A percentile compares a stretch with the other conserved stretches of the same genome.
Evolutionary conservation across 2,113 vertebrate species (phyloP).

Genomic region (Neolamprologus modestus): DNA sequence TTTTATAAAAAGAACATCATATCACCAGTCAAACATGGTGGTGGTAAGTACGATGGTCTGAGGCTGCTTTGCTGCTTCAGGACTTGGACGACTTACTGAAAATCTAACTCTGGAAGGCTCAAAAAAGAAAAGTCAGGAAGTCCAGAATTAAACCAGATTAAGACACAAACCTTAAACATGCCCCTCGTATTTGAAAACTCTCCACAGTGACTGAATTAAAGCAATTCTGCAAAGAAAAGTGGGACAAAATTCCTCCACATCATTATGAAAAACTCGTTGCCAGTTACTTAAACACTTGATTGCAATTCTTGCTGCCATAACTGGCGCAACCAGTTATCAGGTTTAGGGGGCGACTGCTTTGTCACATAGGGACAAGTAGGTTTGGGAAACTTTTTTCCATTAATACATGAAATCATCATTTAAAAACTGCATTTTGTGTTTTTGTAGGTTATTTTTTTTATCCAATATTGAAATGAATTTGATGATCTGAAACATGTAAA

Average conservation of each 20-base stretch:
- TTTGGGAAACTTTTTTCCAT: background rate
- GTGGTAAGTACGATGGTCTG: background rate
- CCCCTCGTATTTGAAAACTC: background rate
- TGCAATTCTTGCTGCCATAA: background rate
- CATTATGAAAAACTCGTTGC: background rate
- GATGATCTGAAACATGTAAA: background rate
- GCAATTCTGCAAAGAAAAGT: background rate
- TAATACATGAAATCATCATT: background rate
- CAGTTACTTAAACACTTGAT: background rate
- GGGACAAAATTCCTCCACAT: background rate
- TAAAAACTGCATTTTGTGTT: background rate
- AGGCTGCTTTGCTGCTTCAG: background rate
- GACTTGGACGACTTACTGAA: rapidly evolving
- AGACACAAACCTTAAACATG: background rate
- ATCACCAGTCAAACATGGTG: background rate
- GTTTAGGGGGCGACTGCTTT: background rate
- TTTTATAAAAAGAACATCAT: background rate
- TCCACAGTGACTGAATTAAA: background rate
- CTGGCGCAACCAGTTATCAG: background rate
- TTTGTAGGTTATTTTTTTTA: background rate
- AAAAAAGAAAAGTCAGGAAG: background rate
- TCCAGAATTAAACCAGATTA: background rate
- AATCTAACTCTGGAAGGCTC: background rate
- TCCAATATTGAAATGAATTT: background rate
- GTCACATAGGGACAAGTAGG: background rate